Evolutionary conservation across 2,888 invertebrate genomes (phyloP), one percentile per base, ranked within the genome.

Genomic region (Folsomia manolachei): DNA sequence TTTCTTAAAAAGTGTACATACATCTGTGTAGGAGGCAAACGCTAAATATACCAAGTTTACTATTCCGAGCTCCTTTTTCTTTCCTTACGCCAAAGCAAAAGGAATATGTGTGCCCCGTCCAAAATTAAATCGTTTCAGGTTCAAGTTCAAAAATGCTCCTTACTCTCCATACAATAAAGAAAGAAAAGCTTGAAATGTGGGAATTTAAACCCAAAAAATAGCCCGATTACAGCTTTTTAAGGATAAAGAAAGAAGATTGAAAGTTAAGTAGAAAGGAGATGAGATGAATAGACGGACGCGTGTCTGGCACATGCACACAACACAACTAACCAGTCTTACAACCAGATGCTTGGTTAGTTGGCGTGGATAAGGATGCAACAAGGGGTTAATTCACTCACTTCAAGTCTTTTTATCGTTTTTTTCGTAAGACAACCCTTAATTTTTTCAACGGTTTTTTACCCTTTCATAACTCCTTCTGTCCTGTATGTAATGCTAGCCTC

Each of bases 271-370:
- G 66, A 66, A 14, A 14, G 7, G 39, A 39, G 14, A 72, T 64
- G 71, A 73, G 73, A 67, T 75, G 73, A 75, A 77, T 74, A 73
- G 80, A 78, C n/a, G n/a, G n/a, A n/a, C 80, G 80, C 80, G 80
- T 80, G 80, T 77, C 78, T 78, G 78, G 79, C 80, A 79, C 80
- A 80, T 78, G 80, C 75, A 74, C n/a, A n/a, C n/a, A n/a, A n/a
- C n/a, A n/a, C n/a, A n/a, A n/a, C n/a, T n/a, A n/a, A n/a, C 74
- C 75, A 74, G 72, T 75, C 75, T 75, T 74, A 76, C 77, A 75
- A 70, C 72, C 66, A n/a, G n/a, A n/a, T n/a, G n/a, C n/a, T n/a
- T n/a, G n/a, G n/a, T n/a, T n/a, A n/a, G n/a, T n/a, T n/a, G n/a
- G n/a, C n/a, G n/a, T 24, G 68, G 25, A 72, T 69, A 74, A 72